Conservation (phyloP, 2,888 invertebrate species). For the Bombylius major region DNA sequence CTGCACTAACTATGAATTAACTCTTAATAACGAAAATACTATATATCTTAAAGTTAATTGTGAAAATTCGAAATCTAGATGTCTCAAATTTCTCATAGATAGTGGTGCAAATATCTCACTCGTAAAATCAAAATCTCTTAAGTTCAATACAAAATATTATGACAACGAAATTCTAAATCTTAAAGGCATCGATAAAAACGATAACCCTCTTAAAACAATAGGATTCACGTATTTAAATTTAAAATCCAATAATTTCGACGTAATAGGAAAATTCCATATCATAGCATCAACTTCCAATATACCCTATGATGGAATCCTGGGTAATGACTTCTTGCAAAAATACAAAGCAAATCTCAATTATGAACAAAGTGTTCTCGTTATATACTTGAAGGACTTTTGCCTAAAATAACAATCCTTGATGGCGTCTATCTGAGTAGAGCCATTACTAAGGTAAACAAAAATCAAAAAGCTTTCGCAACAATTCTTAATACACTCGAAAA, state of each 20-base stretch:
- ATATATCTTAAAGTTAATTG: not conserved
- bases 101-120: not conserved
- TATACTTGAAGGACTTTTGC: not conserved
- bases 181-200: not conserved
- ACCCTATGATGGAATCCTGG: slow-evolving; percentile 1
- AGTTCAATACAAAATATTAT: not conserved
- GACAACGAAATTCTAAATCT: not conserved
- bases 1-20: not conserved
- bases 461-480: too few species aligned
- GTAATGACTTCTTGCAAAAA: not conserved
- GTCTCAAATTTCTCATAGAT: not conserved
- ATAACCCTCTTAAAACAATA: not conserved
- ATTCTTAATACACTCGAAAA: too few species aligned
- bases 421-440: too few species aligned
- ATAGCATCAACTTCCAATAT: not conserved
- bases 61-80: not conserved
- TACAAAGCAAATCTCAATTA: not conserved
- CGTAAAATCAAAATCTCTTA: not conserved
- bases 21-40: not conserved
- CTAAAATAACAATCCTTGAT: too few species aligned
- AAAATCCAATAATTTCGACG: not conserved
- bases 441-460: too few species aligned
- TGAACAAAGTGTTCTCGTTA: not conserved
- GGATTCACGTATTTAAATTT: not conserved
- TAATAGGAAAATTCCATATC: not conserved